phyloP scores from a whole-genome alignment of 2,113 vertebrate genomes.

The Trogon surrucura region DNA sequence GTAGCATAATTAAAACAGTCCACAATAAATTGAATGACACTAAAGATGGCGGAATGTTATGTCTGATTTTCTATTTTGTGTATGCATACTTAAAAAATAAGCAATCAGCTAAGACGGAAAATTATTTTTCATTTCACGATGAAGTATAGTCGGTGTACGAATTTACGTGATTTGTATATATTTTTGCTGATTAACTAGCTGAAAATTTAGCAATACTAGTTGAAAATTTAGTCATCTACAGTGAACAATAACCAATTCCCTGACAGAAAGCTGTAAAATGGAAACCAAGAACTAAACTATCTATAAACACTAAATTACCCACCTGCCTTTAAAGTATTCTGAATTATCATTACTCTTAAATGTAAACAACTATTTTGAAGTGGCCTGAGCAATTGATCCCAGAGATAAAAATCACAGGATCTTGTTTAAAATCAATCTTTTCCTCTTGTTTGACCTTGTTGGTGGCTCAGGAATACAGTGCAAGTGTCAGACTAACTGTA shows the following conservation, averaged over 20 bases:
- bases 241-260: background rate
- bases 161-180: background rate
- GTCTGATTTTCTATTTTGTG: background rate
- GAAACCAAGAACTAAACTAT: background rate
- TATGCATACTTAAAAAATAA: background rate
- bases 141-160: background rate
- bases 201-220: background rate
- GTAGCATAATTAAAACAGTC: background rate
- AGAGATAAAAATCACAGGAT: background rate
- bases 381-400: background rate
- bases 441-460: background rate
- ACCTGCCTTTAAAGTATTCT: background rate
- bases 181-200: background rate
- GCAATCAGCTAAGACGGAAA: background rate
- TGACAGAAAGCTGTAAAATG: background rate
- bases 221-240: background rate
- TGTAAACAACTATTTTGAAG: background rate
- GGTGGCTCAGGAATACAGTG: background rate
- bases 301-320: background rate
- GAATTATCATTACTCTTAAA: background rate
- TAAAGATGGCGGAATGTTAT: background rate
- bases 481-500: background rate
- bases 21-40: background rate
- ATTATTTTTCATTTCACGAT: background rate
- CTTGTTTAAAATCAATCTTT: background rate